These are phyloP conservation scores for Entomobrya multifasciata DNA, from an alignment of 2,888 invertebrate species.

Conservation along the genomic window DNA sequence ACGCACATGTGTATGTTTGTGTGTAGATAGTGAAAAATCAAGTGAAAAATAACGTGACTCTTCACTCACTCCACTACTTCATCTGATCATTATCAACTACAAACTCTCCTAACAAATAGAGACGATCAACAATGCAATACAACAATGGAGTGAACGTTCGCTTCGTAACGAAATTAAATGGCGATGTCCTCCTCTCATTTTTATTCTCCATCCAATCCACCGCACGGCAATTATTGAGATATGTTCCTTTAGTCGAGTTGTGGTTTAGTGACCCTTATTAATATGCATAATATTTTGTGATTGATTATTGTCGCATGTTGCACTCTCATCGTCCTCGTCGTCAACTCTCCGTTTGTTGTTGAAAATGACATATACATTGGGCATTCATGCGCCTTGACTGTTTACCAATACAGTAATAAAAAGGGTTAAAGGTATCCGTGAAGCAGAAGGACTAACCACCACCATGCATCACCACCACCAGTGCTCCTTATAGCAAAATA, in stretches of 20 bases:
- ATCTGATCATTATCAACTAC: slow-evolving; percentile 10
- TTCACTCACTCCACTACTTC: slow-evolving; percentile 27
- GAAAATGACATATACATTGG: not conserved
- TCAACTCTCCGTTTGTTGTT: slow-evolving; percentile 32
- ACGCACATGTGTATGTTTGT: not conserved
- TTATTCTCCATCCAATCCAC: slow-evolving; percentile 48
- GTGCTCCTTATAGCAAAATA: not conserved
- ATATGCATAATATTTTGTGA: slow-evolving; percentile 75
- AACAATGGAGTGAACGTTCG: not conserved
- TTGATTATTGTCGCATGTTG: slow-evolving; percentile 71
- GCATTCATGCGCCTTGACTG: slow-evolving; percentile 15
- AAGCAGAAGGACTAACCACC: slow-evolving; percentile 10
- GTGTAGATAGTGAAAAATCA: slow-evolving; percentile 4
- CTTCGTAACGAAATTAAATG: not conserved
- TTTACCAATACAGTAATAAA: not conserved
- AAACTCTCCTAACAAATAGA: not conserved
- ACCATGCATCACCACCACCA: not conserved
- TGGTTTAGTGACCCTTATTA: slow-evolving; percentile 75
- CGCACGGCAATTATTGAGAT: no score
- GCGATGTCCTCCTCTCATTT: slow-evolving; percentile 42
- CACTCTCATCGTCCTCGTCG: slow-evolving; percentile 56
- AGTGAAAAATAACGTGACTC: slow-evolving; percentile 34
- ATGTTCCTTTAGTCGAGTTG: slow-evolving; percentile 44
- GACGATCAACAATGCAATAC: not conserved
- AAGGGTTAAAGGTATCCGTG: not conserved